phyloP scores from a whole-genome alignment of 2,797 vertebrate species.

The Alcedo quadribrachys region DNA sequence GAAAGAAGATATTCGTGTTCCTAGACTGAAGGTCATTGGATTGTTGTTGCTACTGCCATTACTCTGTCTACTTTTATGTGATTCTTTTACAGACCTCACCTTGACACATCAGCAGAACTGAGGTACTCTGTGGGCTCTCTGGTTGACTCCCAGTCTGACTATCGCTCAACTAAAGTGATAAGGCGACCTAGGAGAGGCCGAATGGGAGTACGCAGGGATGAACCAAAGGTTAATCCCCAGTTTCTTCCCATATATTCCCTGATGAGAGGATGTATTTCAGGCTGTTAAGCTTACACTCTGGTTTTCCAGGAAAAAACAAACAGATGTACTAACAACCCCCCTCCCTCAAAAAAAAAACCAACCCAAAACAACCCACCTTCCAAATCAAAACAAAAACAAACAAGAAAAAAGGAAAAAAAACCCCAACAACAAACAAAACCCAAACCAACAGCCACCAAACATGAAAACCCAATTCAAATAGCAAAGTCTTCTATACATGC shows the following conservation, averaged over 20 bases:
- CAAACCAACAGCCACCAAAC: background rate
- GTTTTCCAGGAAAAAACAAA: background rate
- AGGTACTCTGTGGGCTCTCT: slow-evolving; percentile 93
- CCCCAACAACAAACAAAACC: background rate
- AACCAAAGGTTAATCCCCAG: slow-evolving; percentile 85
- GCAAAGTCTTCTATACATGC: background rate
- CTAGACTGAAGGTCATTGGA: background rate
- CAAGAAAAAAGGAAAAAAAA: background rate
- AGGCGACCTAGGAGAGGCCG: slow-evolving; percentile 91
- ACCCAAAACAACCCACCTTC: background rate
- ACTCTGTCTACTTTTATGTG: background rate
- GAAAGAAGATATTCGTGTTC: background rate
- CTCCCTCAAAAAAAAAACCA: background rate
- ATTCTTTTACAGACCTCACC: slow-evolving; percentile 84
- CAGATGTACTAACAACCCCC: too few relatives aligned
- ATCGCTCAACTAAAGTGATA: slow-evolving; percentile 94
- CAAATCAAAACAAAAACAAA: background rate
- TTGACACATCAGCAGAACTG: slow-evolving; percentile 91
- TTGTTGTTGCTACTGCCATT: background rate
- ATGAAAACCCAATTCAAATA: background rate
- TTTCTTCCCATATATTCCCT: background rate
- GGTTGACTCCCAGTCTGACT: slow-evolving; percentile 94
- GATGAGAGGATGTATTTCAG: background rate
- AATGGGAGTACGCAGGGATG: slow-evolving; percentile 86
- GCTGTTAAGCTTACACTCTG: background rate